Evolutionary conservation across 2,888 invertebrate genomes (phyloP).

Genomic region (Hypomecis punctinalis): DNA sequence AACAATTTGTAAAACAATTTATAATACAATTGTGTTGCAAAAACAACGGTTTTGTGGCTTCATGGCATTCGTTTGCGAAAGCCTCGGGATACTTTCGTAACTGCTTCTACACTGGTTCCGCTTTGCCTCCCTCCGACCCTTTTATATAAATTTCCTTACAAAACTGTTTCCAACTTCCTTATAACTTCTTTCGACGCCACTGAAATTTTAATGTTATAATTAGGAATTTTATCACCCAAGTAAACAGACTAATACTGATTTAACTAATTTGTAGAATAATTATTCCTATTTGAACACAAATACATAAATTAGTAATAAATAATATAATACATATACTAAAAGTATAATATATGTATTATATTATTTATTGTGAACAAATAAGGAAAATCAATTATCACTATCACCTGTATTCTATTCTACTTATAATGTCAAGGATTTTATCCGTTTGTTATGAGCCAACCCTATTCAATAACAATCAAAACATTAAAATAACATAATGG

Average conservation of each 20-base stretch:
- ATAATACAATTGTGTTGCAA: slow-evolving; percentile 44
- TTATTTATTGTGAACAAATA: slow-evolving; percentile 12
- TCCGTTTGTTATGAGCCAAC: neutral
- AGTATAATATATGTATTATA: no score
- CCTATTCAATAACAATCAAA: neutral
- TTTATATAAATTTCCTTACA: neutral
- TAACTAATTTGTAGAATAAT: no score
- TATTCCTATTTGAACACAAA: neutral
- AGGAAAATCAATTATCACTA: slow-evolving; percentile 16
- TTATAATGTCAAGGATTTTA: neutral
- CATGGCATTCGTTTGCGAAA: slow-evolving; percentile 63
- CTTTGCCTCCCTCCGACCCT: neutral
- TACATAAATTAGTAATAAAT: neutral
- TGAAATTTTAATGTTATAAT: no score
- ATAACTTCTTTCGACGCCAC: no score
- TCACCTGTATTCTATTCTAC: neutral
- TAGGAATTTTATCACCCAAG: no score
- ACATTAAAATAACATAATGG: neutral
- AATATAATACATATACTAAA: no score
- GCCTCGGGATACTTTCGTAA: slow-evolving; percentile 61
- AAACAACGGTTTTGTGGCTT: slow-evolving; percentile 57
- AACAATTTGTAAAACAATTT: slow-evolving; percentile 35
- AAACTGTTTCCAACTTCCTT: neutral
- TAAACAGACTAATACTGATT: no score
- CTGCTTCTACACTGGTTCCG: slow-evolving; percentile 48